Evolutionary conservation across 2,113 vertebrate species (phyloP), one percentile per base, ranked within the genome.

Genomic region (Epinephelus lanceolatus): DNA sequence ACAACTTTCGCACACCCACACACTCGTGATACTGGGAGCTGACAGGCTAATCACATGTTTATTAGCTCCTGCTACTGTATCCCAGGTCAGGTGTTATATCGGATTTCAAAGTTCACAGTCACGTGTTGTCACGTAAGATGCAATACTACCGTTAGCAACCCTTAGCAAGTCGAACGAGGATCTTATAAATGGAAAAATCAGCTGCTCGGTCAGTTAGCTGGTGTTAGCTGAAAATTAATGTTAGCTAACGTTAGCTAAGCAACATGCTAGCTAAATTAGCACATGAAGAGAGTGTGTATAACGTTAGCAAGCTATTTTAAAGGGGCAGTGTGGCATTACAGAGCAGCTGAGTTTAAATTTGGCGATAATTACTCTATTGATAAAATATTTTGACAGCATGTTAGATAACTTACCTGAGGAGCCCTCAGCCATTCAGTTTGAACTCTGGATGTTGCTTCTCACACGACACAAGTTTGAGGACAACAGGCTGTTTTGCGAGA

Each of bases 341-440:
- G 65, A 45, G 6, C 0, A 13, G 15, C 23, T 25, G 10, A 33
- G 21, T 55, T 42, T 5, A n/a, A 42, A 23, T 5, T 4, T 30
- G 13, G n/a, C 8, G 17, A 4, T 30, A 7, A 11, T 18, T 2
- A 14, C n/a, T 30, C 14, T 7, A 12, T 14, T 0, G 12, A 4
- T 3, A 6, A 9, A 19, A 10, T 30, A 69, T 71, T 77, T 30
- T 19, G 14, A 53, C 47, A 69, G 6, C 8, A 45, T 30, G 56
- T 23, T 11, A 25, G 33, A 6, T 7, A 37, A 37, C 19, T 81
- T 86, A 94, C 93, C 93, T 86, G 93, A 89, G 51, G 66, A 88
- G 66, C 93, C 93, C 62, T 94, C 93, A 45, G 93, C 93, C 93
- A 94, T 94, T 89, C 83, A 91, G 55, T 68, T 25, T 57, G 5